Evolutionary conservation across 2,888 invertebrate species (phyloP), one percentile per base, ranked within the genome.

Genomic region (Caenorhabditis japonica): DNA sequence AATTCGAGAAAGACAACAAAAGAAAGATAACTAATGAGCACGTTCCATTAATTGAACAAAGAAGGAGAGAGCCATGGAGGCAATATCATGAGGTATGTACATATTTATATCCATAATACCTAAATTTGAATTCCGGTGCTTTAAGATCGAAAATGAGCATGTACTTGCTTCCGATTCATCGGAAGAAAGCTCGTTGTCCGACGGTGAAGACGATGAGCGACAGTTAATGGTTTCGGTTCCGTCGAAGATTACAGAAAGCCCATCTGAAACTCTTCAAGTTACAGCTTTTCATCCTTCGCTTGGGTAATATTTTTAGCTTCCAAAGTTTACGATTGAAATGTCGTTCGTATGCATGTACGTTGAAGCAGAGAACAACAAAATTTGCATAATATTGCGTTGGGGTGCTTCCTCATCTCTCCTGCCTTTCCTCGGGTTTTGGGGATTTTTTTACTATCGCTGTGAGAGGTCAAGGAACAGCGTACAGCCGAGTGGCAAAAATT

Each of bases 11-110:
- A 39, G 69, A 78, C 15, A 43, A 70, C 2, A 75, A 80, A 4
- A 80, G 80, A 44, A 73, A 62, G 41, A 55, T 55, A 19, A 66
- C 66, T 19, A 78, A 62, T 19, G 70, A 77, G 3, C 81, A 85
- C 38, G 56, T 86, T 21, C 83, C 86, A 3, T 68, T 79, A 4
- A 76, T 83, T 66, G 83, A 84, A 46, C 73, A 79, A 44, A 78
- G 80, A 49, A 52, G 85, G n/a, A 60, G 85, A n/a, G 84, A 86
- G 41, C 83, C 86, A 7, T 86, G 86, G 86, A 59, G 86, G 38
- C 76, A 74, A 15, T 83, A 84, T 56, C 79, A 83, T 62, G 84
- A 84, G 51, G 82, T 83, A n/a, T n/a, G n/a, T n/a, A n/a, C n/a
- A n/a, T n/a, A n/a, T n/a, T n/a, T n/a, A n/a, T n/a, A n/a, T n/a